A percentile compares a stretch with the other conserved stretches of the same genome.
Evolutionary conservation across 2,888 invertebrate genomes (phyloP).

Genomic region (Allophyes oxyacanthae): DNA sequence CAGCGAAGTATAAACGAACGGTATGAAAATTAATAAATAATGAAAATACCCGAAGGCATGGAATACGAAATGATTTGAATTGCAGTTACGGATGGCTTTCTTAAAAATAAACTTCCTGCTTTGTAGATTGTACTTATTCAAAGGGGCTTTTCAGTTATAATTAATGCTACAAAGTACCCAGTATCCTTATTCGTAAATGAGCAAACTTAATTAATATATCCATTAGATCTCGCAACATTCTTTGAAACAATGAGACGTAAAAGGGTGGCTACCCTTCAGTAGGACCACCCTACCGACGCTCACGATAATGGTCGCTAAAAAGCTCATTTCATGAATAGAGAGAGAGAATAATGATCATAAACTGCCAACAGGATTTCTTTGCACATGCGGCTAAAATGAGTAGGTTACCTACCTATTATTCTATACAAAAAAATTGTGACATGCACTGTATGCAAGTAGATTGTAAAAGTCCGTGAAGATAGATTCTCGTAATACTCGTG

Average conservation of each 20-base stretch:
- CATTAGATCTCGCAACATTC: constrained; percentile 73
- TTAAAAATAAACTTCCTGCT: constrained; percentile 60
- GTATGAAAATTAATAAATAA: constrained; percentile 71
- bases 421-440: no score
- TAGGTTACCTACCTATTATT: no score
- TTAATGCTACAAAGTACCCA: constrained; percentile 65
- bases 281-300: constrained; percentile 22
- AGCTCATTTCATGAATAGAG: constrained; percentile 30
- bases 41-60: constrained; percentile 63
- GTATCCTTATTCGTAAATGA: constrained; percentile 66
- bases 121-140: constrained; percentile 59
- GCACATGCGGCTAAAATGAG: no score
- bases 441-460: no score
- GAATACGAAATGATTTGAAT: constrained; percentile 54
- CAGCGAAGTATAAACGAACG: constrained; percentile 47
- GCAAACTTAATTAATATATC: constrained; percentile 78
- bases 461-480: no score
- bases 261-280: constrained; percentile 65
- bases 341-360: constrained; percentile 21
- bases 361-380: background rate
- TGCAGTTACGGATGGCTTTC: constrained; percentile 53
- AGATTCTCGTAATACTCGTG: no score
- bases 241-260: constrained; percentile 70
- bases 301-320: constrained; percentile 33
- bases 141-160: constrained; percentile 59